Conservation (phyloP, 2,888 invertebrate species). For the Hyposoter dolosus region DNA sequence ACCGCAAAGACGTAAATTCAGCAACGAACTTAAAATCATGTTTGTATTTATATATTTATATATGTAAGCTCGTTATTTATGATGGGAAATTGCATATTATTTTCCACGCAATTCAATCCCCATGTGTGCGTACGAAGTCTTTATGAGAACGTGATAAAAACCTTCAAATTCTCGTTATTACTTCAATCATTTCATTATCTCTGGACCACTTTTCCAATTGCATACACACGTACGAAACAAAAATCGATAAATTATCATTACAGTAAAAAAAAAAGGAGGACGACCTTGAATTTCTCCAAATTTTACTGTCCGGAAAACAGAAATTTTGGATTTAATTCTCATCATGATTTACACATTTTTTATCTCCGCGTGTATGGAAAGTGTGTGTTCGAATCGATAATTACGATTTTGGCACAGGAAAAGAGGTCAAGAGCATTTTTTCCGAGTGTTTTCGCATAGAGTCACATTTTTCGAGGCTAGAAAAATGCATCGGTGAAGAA, state of each 20-base stretch:
- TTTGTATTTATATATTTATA: conserved; percentile 25
- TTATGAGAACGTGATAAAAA: conserved; percentile 15
- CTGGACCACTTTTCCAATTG: not conserved
- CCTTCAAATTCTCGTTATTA: conserved; percentile 9
- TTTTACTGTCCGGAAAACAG: too few relatives aligned
- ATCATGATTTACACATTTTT: too few relatives aligned
- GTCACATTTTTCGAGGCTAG: not conserved
- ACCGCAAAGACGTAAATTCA: conserved; percentile 39
- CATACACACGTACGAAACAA: too few relatives aligned
- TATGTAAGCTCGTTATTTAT: conserved; percentile 45
- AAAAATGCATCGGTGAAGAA: not conserved
- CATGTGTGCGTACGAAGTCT: not conserved
- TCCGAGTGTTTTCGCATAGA: not conserved
- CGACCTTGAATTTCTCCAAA: too few relatives aligned
- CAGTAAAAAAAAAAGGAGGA: too few relatives aligned
- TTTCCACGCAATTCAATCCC: conserved; percentile 49
- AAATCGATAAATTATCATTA: too few relatives aligned
- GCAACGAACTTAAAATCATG: conserved; percentile 25
- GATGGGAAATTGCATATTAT: conserved; percentile 60
- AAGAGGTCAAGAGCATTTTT: not conserved
- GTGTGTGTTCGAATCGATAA: not conserved
- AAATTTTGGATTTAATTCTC: too few relatives aligned
- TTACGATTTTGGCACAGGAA: not conserved
- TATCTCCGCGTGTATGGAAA: too few relatives aligned
- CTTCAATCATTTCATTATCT: not conserved